phyloP scores from a whole-genome alignment of 2,888 invertebrate species.

The Latrodectus hesperus region DNA sequence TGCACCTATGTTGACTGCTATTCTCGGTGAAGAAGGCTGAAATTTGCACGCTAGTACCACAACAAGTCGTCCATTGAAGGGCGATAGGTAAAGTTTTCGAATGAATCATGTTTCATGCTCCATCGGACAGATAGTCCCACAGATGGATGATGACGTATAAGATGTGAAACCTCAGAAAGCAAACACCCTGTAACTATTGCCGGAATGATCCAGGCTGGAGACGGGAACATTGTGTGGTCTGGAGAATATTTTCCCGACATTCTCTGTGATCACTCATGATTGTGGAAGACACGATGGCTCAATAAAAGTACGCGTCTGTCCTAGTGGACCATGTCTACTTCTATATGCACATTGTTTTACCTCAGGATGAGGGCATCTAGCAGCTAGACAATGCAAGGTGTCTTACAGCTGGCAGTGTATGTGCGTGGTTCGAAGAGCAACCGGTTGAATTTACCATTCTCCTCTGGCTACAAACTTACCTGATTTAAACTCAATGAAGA shows the following conservation, averaged over 20 bases:
- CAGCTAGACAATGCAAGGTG: background rate
- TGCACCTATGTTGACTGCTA: background rate
- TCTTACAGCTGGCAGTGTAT: background rate
- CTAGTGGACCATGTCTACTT: background rate
- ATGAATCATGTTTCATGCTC: background rate
- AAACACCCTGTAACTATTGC: background rate
- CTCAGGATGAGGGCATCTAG: background rate
- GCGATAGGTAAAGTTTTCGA: background rate
- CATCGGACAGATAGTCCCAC: background rate
- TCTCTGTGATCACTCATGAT: background rate
- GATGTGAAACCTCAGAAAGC: background rate
- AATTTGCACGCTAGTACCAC: background rate
- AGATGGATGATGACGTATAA: background rate
- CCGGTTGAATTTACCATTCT: background rate
- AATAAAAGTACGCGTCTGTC: background rate
- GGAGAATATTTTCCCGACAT: background rate
- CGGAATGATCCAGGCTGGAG: background rate
- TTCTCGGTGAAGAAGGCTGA: background rate
- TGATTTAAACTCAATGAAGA: background rate
- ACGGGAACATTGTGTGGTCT: background rate
- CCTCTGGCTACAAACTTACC: background rate
- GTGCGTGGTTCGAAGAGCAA: background rate
- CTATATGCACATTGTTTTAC: background rate
- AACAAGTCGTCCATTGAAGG: background rate
- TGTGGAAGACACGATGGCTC: background rate